Percentiles rank a stretch among this genome's conserved stretches.
Conservation (phyloP, 1,140 invertebrate species). For the Drosophila bocqueti region DNA sequence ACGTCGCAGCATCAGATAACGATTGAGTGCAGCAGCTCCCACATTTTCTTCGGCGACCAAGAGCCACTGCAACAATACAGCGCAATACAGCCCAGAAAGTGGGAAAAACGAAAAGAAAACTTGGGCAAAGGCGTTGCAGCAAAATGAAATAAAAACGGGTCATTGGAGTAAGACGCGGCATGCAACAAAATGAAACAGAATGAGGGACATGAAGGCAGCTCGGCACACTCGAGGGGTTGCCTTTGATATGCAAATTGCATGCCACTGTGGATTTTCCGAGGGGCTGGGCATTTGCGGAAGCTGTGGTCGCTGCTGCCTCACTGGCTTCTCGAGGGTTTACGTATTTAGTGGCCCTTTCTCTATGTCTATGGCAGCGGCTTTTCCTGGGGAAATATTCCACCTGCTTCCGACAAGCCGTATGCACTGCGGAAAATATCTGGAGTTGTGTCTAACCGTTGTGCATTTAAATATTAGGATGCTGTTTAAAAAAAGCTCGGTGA, state of each 20-base stretch:
- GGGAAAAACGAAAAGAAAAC: slow-evolving; percentile 52
- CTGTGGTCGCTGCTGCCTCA: slow-evolving; percentile 63
- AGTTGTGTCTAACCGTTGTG: not conserved
- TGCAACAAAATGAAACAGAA: slow-evolving; percentile 41
- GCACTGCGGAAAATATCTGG: slow-evolving; percentile 6
- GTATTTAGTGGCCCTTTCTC: slow-evolving; percentile 71
- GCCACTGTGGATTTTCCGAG: slow-evolving; percentile 37
- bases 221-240: slow-evolving; percentile 45
- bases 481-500: not conserved
- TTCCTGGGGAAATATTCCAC: slow-evolving; percentile 9
- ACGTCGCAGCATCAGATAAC: slow-evolving; percentile 73
- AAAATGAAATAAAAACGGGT: slow-evolving; percentile 80
- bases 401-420: slow-evolving; percentile 32
- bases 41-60: not conserved
- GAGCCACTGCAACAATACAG: slow-evolving; percentile 49
- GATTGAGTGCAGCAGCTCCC: slow-evolving; percentile 64
- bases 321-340: slow-evolving; percentile 74
- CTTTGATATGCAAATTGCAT: slow-evolving; percentile 82
- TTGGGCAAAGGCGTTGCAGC: slow-evolving; percentile 36
- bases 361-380: slow-evolving; percentile 27
- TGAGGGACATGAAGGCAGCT: slow-evolving; percentile 26
- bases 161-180: slow-evolving; percentile 74
- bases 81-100: slow-evolving; percentile 48
- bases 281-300: slow-evolving; percentile 49
- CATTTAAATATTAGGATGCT: not conserved